Conservation (phyloP, 2,113 vertebrate genomes). For the Ophthalmolycus amberensis region DNA sequence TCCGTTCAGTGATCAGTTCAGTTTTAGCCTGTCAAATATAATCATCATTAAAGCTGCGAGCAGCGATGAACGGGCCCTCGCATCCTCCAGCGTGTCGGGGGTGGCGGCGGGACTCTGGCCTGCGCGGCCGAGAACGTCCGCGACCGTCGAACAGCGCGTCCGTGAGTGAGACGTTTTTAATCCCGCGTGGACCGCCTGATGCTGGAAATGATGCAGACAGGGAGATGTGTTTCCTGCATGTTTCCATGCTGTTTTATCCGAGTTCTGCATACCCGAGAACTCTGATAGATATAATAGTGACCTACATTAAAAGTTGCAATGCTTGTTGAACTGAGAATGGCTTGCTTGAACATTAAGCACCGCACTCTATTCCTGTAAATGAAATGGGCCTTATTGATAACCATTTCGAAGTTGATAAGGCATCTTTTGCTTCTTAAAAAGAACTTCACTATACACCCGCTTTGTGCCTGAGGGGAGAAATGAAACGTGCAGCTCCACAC, state of each 20-base stretch:
- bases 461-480: conserved; percentile 59
- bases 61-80: no score
- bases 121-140: no score
- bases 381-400: not conserved
- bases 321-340: not conserved
- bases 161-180: no score
- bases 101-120: no score
- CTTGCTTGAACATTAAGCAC: not conserved
- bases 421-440: conserved; percentile 48
- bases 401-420: not conserved
- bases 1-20: no score
- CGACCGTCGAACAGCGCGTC: no score
- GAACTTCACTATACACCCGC: conserved; percentile 58
- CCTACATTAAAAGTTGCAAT: not conserved
- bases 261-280: not conserved
- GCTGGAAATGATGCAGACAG: no score
- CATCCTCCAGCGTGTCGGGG: no score
- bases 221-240: no score
- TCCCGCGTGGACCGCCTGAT: no score
- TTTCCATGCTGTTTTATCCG: not conserved
- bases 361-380: not conserved
- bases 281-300: not conserved
- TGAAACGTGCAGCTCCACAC: conserved; percentile 53
- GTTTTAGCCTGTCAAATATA: not conserved
- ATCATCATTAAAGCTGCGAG: no score